These are phyloP conservation scores for Austrolebias charrua DNA, from an alignment of 2,797 vertebrate genomes.

Conservation along the genomic window DNA sequence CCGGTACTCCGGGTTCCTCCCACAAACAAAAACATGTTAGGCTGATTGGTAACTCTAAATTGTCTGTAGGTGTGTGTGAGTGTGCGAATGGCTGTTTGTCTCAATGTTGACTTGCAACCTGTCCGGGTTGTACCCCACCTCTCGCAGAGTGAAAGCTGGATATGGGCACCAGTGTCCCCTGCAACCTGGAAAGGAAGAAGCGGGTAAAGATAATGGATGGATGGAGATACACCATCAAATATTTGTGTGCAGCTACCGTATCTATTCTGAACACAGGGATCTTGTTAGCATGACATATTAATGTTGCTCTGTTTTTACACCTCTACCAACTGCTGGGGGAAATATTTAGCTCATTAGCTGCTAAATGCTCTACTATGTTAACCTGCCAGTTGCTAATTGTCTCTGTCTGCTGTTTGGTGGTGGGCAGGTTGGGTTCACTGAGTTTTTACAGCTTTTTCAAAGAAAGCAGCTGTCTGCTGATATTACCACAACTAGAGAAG, in stretches of 20 bases:
- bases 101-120: too few species aligned
- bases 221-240: not conserved
- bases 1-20: too few species aligned
- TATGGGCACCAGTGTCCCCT: too few species aligned
- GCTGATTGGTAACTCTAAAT: too few species aligned
- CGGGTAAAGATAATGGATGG: too few species aligned
- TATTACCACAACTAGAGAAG: not conserved
- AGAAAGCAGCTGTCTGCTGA: not conserved
- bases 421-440: not conserved
- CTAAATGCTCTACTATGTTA: constrained; percentile 4
- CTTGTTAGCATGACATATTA: constrained; percentile 15
- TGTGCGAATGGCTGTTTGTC: too few species aligned
- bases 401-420: constrained; percentile 5
- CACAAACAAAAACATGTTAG: too few species aligned
- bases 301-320: constrained; percentile 12
- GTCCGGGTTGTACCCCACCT: too few species aligned
- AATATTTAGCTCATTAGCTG: constrained; percentile 8
- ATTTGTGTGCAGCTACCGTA: not conserved
- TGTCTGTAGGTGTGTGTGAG: too few species aligned
- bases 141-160: too few species aligned
- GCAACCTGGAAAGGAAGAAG: too few species aligned
- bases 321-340: constrained; percentile 10
- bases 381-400: constrained; percentile 10
- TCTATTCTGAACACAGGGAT: not conserved
- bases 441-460: not conserved